A percentile compares a stretch with the other conserved stretches of the same genome.
Evolutionary conservation across 1,140 invertebrate genomes (phyloP).

Genomic region (Nasonia giraulti): DNA sequence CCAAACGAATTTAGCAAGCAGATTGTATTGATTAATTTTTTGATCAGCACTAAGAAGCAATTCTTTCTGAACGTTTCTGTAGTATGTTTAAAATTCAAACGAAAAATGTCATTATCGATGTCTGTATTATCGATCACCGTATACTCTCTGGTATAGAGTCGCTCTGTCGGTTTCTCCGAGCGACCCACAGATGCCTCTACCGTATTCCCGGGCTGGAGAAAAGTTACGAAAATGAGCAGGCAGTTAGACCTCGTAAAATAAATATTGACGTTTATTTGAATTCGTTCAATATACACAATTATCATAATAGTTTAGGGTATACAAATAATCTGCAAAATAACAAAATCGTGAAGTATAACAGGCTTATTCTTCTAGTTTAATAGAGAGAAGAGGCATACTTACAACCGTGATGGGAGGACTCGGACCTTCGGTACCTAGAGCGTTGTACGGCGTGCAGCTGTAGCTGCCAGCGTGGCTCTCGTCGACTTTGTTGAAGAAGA

Average conservation of each 20-base stretch:
- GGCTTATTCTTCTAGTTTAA: not conserved
- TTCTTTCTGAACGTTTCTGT: too few relatives aligned
- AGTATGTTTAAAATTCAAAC: not conserved
- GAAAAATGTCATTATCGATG: not conserved
- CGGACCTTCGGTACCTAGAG: conserved; percentile 88
- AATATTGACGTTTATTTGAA: not conserved
- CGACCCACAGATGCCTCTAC: not conserved
- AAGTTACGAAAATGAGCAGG: not conserved
- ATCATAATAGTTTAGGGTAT: not conserved
- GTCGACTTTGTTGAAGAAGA: conserved; percentile 88
- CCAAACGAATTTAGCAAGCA: too few relatives aligned
- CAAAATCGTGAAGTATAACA: not conserved
- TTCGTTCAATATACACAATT: not conserved
- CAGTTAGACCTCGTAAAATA: not conserved
- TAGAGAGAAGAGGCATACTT: conserved; percentile 36
- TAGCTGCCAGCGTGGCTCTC: conserved; percentile 88
- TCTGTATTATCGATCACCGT: not conserved
- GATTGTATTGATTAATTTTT: too few relatives aligned
- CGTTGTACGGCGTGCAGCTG: conserved; percentile 94
- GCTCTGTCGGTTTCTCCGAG: not conserved
- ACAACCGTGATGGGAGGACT: conserved; percentile 89
- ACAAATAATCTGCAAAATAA: not conserved
- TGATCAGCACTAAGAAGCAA: too few relatives aligned
- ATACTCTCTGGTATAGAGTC: not conserved
- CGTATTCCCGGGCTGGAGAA: not conserved